These are phyloP conservation scores for Eucera pruinosa DNA, from an alignment of 2,888 invertebrate species.

Conservation along the genomic window DNA sequence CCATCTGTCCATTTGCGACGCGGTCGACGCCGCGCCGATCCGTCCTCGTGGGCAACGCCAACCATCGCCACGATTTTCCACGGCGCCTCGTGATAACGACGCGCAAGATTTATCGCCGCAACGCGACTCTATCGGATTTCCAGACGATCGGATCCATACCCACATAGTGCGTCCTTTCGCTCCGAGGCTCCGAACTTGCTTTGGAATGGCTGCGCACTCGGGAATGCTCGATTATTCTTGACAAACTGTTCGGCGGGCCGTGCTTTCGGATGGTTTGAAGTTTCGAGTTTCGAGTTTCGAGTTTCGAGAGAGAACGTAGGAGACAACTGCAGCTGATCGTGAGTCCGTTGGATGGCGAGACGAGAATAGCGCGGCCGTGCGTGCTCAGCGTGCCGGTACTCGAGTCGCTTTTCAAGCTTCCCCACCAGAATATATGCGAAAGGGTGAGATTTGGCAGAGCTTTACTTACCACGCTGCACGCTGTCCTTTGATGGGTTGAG, in stretches of 20 bases:
- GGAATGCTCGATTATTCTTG: conserved; percentile 37
- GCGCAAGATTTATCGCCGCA: conserved; percentile 71
- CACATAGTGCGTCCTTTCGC: no score
- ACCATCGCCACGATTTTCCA: conserved; percentile 78
- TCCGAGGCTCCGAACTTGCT: neutral
- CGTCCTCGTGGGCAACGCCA: conserved; percentile 41
- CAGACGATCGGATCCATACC: conserved; percentile 47
- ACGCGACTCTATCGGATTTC: conserved; percentile 65
- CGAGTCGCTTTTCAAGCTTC: neutral
- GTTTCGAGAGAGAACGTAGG: no score
- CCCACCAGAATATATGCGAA: no score
- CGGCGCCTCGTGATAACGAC: conserved; percentile 65
- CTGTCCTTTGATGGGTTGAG: conserved; percentile 67
- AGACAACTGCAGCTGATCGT: no score
- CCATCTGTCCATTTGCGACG: conserved; percentile 78
- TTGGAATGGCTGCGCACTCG: neutral
- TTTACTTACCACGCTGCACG: conserved; percentile 76
- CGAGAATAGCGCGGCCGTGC: no score
- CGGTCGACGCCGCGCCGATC: conserved; percentile 38
- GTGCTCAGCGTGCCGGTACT: no score
- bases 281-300: no score
- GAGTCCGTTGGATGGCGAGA: no score
- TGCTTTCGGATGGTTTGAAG: neutral
- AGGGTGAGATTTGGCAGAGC: no score
- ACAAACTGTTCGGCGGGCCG: conserved; percentile 7